A percentile compares a stretch with the other conserved stretches of the same genome.
Evolutionary conservation across 2,888 invertebrate genomes (phyloP).

Genomic region (Ferdinandea cuprea): DNA sequence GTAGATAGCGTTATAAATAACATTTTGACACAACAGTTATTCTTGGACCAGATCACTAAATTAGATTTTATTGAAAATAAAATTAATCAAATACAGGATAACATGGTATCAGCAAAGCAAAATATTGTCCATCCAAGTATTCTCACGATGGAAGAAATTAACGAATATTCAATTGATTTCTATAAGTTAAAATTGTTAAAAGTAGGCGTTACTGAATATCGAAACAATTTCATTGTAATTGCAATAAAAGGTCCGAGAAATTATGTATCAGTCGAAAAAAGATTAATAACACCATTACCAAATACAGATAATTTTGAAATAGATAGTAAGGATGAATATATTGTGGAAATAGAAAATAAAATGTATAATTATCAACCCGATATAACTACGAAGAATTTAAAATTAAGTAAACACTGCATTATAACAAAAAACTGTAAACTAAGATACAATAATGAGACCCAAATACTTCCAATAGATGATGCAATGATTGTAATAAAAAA

Average conservation of each 20-base stretch:
- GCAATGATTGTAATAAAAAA: no score
- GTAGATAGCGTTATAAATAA: slow-evolving; percentile 13
- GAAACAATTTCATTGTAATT: slow-evolving; percentile 21
- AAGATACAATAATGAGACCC: slow-evolving; percentile 35
- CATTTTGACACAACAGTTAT: slow-evolving; percentile 22
- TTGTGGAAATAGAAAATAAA: slow-evolving; percentile 34
- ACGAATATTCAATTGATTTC: slow-evolving; percentile 49
- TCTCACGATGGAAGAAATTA: slow-evolving; percentile 53
- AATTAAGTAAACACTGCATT: slow-evolving; percentile 39
- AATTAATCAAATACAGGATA: slow-evolving; percentile 60
- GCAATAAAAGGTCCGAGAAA: slow-evolving; percentile 24
- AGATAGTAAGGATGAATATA: slow-evolving; percentile 24
- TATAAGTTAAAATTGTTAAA: slow-evolving; percentile 42
- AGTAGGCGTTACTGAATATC: slow-evolving; percentile 38
- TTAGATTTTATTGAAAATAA: slow-evolving; percentile 56
- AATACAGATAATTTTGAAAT: slow-evolving; percentile 18
- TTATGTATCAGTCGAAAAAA: slow-evolving; percentile 22
- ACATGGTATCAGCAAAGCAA: slow-evolving; percentile 51
- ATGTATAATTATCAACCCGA: slow-evolving; percentile 23
- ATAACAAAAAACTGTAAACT: slow-evolving; percentile 18
- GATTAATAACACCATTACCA: slow-evolving; percentile 6
- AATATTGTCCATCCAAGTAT: slow-evolving; percentile 59
- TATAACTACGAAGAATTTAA: slow-evolving; percentile 14
- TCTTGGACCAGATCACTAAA: slow-evolving; percentile 45
- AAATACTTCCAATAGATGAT: no score